Conservation (phyloP, 2,113 vertebrate genomes). For the Bos taurus region ARS-UCD2.0 NC_037339.1:60374501-60375000, state of each 20-base stretch:
- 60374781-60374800: neutral
- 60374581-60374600: conserved; percentile 30
- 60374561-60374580: neutral
- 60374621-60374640: conserved; percentile 19
- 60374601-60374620: conserved; percentile 50
- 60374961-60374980: neutral
- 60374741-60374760: conserved; percentile 60
- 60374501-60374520: neutral
- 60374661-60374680: neutral
- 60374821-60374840: conserved; percentile 34
- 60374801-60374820: conserved; percentile 16
- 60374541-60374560: neutral
- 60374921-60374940: conserved; percentile 10
- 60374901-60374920: conserved; percentile 30
- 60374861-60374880: conserved; percentile 40
- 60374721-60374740: conserved; percentile 44
- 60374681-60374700: conserved; percentile 36
- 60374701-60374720: conserved; percentile 27
- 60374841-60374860: neutral
- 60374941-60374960: neutral
- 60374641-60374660: conserved; percentile 6
- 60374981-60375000: neutral
- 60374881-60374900: conserved; percentile 38
- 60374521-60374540: neutral
- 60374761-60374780: neutral